phyloP scores from a whole-genome alignment of 2,113 vertebrate genomes.

The Rhynchomys soricoides region DNA sequence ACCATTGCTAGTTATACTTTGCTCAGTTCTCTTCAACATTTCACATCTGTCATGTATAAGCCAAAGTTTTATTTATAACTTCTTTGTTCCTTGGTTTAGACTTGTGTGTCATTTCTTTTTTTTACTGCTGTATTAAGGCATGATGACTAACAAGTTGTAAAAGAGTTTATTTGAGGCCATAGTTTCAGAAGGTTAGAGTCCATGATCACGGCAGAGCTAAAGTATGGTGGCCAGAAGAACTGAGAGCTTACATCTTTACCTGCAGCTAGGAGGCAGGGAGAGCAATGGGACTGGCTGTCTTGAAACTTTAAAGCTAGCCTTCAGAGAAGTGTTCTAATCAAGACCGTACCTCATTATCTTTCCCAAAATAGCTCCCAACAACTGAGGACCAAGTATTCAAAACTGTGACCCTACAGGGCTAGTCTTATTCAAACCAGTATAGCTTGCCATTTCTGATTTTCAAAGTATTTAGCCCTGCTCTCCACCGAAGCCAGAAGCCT shows the following conservation, averaged over 20 bases:
- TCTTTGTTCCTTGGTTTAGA: slow-evolving; percentile 18
- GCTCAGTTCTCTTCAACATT: neutral
- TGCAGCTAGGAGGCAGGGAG: neutral
- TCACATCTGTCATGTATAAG: slow-evolving; percentile 15
- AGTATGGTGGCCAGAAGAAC: neutral
- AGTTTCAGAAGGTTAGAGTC: neutral
- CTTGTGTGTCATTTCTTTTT: neutral
- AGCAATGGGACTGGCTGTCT: neutral
- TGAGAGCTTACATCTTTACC: neutral
- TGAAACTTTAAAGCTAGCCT: neutral
- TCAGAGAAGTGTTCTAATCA: neutral
- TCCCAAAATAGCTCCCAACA: neutral
- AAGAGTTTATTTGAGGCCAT: neutral
- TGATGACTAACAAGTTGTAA: neutral
- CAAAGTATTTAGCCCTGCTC: neutral
- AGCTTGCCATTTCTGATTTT: neutral
- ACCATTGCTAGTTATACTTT: neutral
- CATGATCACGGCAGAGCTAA: neutral
- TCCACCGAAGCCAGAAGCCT: neutral
- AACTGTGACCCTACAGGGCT: neutral
- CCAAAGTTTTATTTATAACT: slow-evolving; percentile 32
- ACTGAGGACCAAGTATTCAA: neutral
- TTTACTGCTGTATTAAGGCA: neutral
- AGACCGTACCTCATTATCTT: neutral
- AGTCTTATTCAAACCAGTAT: neutral